Evolutionary conservation across 2,888 invertebrate genomes (phyloP).

Genomic region (Campoletis raptor): DNA sequence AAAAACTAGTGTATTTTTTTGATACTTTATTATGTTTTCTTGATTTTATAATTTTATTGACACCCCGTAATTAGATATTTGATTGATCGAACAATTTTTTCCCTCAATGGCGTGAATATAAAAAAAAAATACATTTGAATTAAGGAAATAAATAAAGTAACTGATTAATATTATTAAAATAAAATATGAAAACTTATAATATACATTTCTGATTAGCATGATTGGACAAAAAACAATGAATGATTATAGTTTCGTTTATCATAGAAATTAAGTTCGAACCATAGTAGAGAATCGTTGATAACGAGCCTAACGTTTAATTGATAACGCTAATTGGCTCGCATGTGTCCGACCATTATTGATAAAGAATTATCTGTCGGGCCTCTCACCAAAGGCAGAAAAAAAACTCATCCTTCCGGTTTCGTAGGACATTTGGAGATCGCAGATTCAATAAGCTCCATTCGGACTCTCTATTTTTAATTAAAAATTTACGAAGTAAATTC

Average conservation of each 20-base stretch:
- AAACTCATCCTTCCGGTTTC: constrained; percentile 70
- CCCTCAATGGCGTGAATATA: no score
- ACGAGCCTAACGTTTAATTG: constrained; percentile 33
- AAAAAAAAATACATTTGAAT: background rate
- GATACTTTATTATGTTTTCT: no score
- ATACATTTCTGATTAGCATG: background rate
- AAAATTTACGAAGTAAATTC: background rate
- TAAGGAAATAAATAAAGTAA: background rate
- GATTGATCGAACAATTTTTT: no score
- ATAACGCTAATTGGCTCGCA: constrained; percentile 66
- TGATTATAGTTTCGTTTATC: background rate
- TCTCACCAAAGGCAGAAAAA: constrained; percentile 36
- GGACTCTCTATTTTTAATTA: background rate
- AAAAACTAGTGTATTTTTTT: no score
- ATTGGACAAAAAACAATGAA: constrained; percentile 3
- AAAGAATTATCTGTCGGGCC: constrained; percentile 66
- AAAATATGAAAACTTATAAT: background rate
- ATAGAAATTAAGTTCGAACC: constrained; percentile 19
- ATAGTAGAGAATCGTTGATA: constrained; percentile 28
- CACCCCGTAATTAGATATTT: no score
- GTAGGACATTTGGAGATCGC: constrained; percentile 27
- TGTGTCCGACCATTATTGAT: constrained; percentile 65
- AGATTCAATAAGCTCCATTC: constrained; percentile 14
- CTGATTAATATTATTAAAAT: background rate
- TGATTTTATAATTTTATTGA: no score